A percentile compares a stretch with the other conserved stretches of the same genome.
Evolutionary conservation across 2,113 vertebrate genomes (phyloP).

Genomic region (Xiphophorus maculatus): DNA sequence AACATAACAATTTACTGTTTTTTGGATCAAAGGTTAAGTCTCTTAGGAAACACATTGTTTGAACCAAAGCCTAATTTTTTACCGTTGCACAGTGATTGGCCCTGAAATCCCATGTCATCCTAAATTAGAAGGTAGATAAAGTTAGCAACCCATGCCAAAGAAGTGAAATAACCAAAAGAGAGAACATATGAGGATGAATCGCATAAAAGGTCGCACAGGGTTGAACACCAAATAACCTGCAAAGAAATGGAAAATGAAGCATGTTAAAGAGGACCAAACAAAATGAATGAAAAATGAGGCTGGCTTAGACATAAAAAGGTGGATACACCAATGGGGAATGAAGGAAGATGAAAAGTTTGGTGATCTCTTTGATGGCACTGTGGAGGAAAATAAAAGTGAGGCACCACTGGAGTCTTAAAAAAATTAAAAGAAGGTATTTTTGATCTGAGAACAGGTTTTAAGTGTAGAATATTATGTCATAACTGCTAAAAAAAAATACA

Average conservation of each 20-base stretch:
- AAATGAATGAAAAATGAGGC: slow-evolving; percentile 50
- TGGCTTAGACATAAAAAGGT: slow-evolving; percentile 20
- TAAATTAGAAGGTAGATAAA: slow-evolving; percentile 29
- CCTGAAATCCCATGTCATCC: slow-evolving; percentile 43
- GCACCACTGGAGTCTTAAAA: neutral
- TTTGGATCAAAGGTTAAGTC: slow-evolving; percentile 7
- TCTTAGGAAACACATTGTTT: neutral
- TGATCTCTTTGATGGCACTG: slow-evolving; percentile 2
- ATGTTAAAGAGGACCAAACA: slow-evolving; percentile 21
- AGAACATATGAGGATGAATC: slow-evolving; percentile 23
- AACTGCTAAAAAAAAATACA: slow-evolving; percentile 23
- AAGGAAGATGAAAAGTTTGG: slow-evolving; percentile 22
- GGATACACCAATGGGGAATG: slow-evolving; percentile 31
- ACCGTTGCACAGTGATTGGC: slow-evolving; percentile 24
- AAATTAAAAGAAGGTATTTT: slow-evolving; percentile 10
- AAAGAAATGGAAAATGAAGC: slow-evolving; percentile 41
- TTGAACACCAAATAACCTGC: slow-evolving; percentile 9
- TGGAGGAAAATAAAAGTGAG: slow-evolving; percentile 11
- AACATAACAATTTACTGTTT: slow-evolving; percentile 16
- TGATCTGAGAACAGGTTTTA: slow-evolving; percentile 21
- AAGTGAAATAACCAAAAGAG: slow-evolving; percentile 37
- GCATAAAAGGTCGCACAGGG: no score
- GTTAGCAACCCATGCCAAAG: slow-evolving; percentile 56
- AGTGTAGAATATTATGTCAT: slow-evolving; percentile 42
- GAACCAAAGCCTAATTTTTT: slow-evolving; percentile 16